phyloP scores from a whole-genome alignment of 2,113 vertebrate genomes.

The Limnothrissa miodon region DNA sequence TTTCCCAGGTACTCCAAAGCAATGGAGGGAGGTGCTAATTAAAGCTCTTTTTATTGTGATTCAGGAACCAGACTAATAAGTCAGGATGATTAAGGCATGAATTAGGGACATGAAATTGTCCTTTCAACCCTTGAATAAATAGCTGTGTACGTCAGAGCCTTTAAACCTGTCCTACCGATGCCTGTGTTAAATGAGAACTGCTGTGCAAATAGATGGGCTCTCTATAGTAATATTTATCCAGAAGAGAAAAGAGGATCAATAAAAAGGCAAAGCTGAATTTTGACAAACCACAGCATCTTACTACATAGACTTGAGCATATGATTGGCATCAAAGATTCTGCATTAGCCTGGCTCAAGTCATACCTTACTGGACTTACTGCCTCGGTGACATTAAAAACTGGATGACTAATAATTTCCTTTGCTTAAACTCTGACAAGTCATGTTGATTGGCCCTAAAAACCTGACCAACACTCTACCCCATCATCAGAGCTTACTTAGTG shows the following conservation, averaged over 20 bases:
- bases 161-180: conserved; percentile 22
- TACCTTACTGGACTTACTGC: too few relatives aligned
- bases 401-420: too few relatives aligned
- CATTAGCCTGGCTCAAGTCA: too few relatives aligned
- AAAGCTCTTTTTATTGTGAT: conserved; percentile 22
- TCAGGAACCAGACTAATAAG: conserved; percentile 25
- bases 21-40: neutral
- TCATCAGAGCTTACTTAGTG: too few relatives aligned
- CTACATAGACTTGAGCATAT: too few relatives aligned
- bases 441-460: too few relatives aligned
- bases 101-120: conserved; percentile 19
- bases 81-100: conserved; percentile 20
- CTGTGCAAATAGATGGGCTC: neutral
- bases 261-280: neutral
- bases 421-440: too few relatives aligned
- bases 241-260: neutral
- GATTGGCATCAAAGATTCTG: too few relatives aligned
- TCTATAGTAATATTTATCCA: neutral
- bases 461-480: too few relatives aligned
- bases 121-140: conserved; percentile 21
- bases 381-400: too few relatives aligned
- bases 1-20: neutral
- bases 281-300: too few relatives aligned
- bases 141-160: conserved; percentile 20
- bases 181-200: conserved; percentile 15